phyloP scores from a whole-genome alignment of 37 sponge, comb jelly and placozoan species.

The Dysidea cf. avara region DNA sequence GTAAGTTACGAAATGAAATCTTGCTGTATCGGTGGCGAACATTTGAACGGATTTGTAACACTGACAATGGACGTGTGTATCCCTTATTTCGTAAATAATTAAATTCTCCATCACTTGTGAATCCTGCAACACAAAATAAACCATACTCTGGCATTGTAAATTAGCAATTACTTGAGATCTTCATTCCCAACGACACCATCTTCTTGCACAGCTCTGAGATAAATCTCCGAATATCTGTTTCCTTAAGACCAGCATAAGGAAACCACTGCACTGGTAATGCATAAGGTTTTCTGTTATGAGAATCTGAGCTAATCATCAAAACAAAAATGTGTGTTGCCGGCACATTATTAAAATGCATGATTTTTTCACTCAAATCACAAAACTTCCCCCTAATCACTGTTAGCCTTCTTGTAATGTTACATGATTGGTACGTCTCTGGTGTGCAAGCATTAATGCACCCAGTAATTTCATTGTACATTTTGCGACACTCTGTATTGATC shows the following conservation, averaged over 20 bases:
- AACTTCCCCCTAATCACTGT: slow-evolving; percentile 1
- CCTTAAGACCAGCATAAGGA: slow-evolving; percentile 33
- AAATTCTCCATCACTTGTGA: not conserved
- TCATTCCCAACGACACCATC: slow-evolving; percentile 12
- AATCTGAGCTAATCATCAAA: slow-evolving; percentile 46
- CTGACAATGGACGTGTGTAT: slow-evolving; percentile 21
- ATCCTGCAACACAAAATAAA: not conserved
- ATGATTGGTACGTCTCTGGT: not conserved
- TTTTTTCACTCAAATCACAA: not conserved
- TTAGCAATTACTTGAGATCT: slow-evolving; percentile 17
- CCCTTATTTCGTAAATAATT: not conserved
- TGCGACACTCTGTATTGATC: not conserved
- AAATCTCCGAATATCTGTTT: slow-evolving; percentile 11
- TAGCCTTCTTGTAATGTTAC: slow-evolving; percentile 11
- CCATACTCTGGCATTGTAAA: too few relatives aligned
- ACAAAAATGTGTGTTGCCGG: slow-evolving; percentile 47
- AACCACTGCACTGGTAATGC: slow-evolving; percentile 43
- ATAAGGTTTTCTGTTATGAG: slow-evolving; percentile 17
- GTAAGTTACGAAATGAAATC: not conserved
- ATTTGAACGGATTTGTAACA: slow-evolving; percentile 17
- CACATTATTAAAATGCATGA: not conserved
- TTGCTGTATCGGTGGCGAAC: slow-evolving; percentile 1
- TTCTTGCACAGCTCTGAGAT: not conserved
- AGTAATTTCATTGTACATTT: not conserved
- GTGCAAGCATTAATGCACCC: not conserved